Conservation (phyloP, 2,888 invertebrate genomes). For the Heteromyza rotundicornis region DNA sequence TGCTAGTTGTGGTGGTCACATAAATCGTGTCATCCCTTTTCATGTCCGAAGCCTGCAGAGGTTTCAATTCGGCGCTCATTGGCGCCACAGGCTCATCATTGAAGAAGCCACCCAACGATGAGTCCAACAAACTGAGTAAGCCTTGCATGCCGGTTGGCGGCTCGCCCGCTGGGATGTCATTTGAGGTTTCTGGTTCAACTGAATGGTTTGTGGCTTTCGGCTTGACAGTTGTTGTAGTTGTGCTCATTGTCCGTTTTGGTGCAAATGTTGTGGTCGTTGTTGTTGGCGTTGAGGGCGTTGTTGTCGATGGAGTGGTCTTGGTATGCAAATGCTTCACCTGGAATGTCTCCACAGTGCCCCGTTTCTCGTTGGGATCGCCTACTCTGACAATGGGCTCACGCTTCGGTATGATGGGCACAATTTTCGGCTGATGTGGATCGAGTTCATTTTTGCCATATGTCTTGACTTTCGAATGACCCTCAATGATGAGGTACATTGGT, state of each 20-base stretch:
- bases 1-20: conserved; percentile 36
- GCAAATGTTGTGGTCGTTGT: conserved; percentile 26
- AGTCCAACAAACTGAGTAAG: conserved; percentile 56
- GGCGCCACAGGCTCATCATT: conserved; percentile 42
- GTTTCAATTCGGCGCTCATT: neutral
- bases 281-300: conserved; percentile 31
- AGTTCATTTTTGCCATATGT: conserved; percentile 72
- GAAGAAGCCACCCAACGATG: conserved; percentile 53
- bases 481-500: conserved; percentile 79
- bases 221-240: conserved; percentile 15
- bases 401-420: conserved; percentile 58
- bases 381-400: conserved; percentile 56
- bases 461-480: conserved; percentile 86
- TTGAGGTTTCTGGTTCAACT: conserved; percentile 10
- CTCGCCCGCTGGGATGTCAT: conserved; percentile 8
- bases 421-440: conserved; percentile 59
- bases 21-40: conserved; percentile 22
- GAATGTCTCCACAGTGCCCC: conserved; percentile 54
- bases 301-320: conserved; percentile 38
- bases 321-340: conserved; percentile 61
- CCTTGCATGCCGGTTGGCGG: conserved; percentile 50
- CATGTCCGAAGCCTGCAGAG: neutral
- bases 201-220: neutral
- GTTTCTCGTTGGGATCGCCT: conserved; percentile 54
- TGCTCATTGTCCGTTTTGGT: conserved; percentile 17